Evolutionary conservation across 2,797 vertebrate species (phyloP).

Genomic region (Poecilia velifera): DNA sequence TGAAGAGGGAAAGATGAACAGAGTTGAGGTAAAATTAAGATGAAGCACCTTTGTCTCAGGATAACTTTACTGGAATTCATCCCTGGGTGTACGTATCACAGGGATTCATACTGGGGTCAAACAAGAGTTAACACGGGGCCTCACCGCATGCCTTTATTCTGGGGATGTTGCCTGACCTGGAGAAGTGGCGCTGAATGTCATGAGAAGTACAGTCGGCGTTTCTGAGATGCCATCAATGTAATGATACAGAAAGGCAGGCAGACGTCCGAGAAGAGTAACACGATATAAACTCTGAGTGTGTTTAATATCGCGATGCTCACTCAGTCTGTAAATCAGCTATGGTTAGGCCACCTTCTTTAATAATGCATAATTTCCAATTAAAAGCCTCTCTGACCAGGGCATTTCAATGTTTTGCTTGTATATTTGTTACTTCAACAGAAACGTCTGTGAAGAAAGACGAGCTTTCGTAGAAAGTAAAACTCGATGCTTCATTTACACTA

Average conservation of each 20-base stretch:
- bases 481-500: neutral
- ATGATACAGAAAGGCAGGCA: neutral
- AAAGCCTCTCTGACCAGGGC: neutral
- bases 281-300: neutral
- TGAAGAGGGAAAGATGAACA: constrained; percentile 63
- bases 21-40: constrained; percentile 52
- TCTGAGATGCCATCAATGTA: neutral
- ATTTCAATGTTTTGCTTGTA: neutral
- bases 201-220: neutral
- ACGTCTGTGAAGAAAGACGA: neutral
- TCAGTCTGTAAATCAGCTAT: neutral
- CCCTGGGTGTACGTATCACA: neutral
- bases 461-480: neutral
- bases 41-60: constrained; percentile 50
- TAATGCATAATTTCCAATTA: neutral
- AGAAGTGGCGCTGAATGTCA: constrained; percentile 5
- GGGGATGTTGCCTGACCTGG: constrained; percentile 16
- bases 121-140: constrained; percentile 27
- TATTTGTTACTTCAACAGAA: neutral
- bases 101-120: constrained; percentile 29
- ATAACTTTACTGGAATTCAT: constrained; percentile 29
- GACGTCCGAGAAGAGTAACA: neutral
- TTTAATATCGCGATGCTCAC: neutral
- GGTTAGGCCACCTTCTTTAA: neutral
- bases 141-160: constrained; percentile 5